Conservation (phyloP, 2,888 invertebrate genomes). For the Myathropa florea region DNA sequence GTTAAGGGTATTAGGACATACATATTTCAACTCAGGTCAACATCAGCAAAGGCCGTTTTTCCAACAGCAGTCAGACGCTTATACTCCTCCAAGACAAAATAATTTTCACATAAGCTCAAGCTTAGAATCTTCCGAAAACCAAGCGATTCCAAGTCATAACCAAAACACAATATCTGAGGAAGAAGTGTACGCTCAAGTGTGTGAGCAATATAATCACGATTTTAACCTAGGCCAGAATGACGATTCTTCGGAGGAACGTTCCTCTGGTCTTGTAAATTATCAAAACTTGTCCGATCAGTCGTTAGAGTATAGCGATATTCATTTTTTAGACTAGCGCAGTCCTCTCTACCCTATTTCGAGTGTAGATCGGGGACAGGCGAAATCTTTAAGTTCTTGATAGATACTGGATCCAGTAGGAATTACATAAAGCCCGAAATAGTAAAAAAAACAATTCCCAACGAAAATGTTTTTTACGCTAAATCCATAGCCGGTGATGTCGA, state of each 20-base stretch:
- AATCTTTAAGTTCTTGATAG: conserved; percentile 18
- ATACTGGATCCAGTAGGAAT: conserved; percentile 8
- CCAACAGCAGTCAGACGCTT: background rate
- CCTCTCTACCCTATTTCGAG: background rate
- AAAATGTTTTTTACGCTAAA: conserved; percentile 1
- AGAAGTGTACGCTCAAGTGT: conserved; percentile 2
- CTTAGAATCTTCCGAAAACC: background rate
- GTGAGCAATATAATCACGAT: background rate
- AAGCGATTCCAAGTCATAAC: background rate
- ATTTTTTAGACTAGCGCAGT: background rate
- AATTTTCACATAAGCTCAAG: conserved; percentile 2
- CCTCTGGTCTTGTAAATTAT: background rate
- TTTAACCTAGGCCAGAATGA: background rate
- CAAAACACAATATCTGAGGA: background rate
- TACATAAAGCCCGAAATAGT: conserved; percentile 10
- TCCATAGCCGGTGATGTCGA: conserved; percentile 18
- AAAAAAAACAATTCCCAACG: background rate
- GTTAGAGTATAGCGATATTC: conserved; percentile 4
- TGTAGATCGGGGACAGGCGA: background rate
- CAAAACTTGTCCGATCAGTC: conserved; percentile 2
- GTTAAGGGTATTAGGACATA: background rate
- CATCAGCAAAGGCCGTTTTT: background rate
- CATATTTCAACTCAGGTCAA: background rate
- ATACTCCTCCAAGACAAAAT: background rate
- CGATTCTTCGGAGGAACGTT: background rate